These are phyloP conservation scores for Chalcosyrphus nemorum DNA, from an alignment of 2,888 invertebrate species.

Conservation along the genomic window DNA sequence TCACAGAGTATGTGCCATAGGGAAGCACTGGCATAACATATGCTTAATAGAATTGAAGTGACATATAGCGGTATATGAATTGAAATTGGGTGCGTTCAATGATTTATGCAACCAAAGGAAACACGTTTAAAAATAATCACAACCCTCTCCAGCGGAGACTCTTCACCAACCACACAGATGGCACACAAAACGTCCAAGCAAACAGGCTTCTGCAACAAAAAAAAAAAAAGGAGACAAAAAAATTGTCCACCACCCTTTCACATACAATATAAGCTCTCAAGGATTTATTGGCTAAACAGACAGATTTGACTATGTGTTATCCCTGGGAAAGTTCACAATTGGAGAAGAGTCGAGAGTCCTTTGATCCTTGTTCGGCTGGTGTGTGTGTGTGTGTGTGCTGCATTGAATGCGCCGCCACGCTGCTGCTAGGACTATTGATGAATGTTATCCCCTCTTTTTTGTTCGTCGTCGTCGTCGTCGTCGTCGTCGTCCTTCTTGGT, in stretches of 20 bases:
- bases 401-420: conserved; percentile 48
- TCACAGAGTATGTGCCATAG: conserved; percentile 14
- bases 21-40: conserved; percentile 55
- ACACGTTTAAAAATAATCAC: conserved; percentile 71
- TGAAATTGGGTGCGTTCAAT: conserved; percentile 67
- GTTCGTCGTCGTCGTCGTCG: too few species aligned
- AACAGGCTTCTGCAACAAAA: conserved; percentile 13
- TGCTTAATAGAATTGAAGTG: conserved; percentile 66
- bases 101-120: conserved; percentile 66
- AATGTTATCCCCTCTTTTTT: conserved; percentile 60
- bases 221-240: conserved; percentile 11
- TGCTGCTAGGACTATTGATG: conserved; percentile 69
- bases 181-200: conserved; percentile 53
- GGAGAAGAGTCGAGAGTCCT: conserved; percentile 58
- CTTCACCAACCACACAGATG: conserved; percentile 44
- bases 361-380: conserved; percentile 40
- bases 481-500: conserved; percentile 61
- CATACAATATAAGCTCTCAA: conserved; percentile 75
- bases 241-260: conserved; percentile 48
- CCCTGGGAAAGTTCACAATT: conserved; percentile 73
- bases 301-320: conserved; percentile 80
- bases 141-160: conserved; percentile 46
- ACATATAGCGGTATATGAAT: conserved; percentile 57
- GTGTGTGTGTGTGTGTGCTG: too few species aligned
- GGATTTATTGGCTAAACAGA: conserved; percentile 82